phyloP scores from a whole-genome alignment of 2,888 invertebrate species.

The Biston stratarius region DNA sequence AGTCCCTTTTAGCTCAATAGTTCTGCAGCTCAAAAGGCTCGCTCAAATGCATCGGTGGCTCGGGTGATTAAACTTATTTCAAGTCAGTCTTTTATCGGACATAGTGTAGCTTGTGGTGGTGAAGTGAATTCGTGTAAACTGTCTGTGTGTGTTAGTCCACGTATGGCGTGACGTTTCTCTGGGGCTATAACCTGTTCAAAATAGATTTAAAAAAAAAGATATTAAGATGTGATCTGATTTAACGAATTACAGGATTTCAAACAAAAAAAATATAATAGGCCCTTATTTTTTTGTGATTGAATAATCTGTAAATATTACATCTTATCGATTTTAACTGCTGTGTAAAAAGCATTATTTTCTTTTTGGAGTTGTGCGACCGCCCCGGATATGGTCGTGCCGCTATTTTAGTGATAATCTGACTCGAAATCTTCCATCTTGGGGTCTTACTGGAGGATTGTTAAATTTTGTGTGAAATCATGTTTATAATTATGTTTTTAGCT shows the following conservation, averaged over 20 bases:
- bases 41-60: not conserved
- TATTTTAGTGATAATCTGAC: constrained; percentile 25
- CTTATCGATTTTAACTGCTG: constrained; percentile 9
- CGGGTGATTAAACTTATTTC: not conserved
- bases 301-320: constrained; percentile 19
- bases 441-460: constrained; percentile 21
- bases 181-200: constrained; percentile 18
- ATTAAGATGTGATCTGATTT: constrained; percentile 27
- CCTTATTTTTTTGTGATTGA: constrained; percentile 12
- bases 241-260: not conserved
- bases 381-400: constrained; percentile 14
- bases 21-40: not conserved
- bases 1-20: not conserved
- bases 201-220: constrained; percentile 16
- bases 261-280: not conserved
- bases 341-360: constrained; percentile 4
- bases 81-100: constrained; percentile 10
- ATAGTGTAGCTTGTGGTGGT: not conserved
- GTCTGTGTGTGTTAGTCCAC: constrained; percentile 5
- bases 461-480: constrained; percentile 17
- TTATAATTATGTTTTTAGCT: constrained; percentile 10
- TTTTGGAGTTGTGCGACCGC: not conserved
- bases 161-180: constrained; percentile 15
- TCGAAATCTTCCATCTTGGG: constrained; percentile 30
- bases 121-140: constrained; percentile 1